These are phyloP conservation scores for Drosophila setifemur DNA, from an alignment of 1,140 invertebrate species.

Conservation along the genomic window DNA sequence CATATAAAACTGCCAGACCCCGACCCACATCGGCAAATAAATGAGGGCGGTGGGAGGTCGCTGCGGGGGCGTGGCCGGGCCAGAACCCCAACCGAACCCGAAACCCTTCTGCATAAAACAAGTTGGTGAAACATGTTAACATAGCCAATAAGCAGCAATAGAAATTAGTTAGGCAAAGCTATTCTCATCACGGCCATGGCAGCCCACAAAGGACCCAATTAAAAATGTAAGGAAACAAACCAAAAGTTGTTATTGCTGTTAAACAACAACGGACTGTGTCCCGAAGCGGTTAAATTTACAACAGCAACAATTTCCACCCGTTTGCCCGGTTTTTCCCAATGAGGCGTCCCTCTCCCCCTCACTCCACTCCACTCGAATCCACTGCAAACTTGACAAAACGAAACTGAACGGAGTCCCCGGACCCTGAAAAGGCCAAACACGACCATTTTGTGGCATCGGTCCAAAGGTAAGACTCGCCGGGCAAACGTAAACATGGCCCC, in stretches of 20 bases:
- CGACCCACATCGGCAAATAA: slow-evolving; percentile 11
- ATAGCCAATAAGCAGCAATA: slow-evolving; percentile 80
- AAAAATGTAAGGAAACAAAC: slow-evolving; percentile 81
- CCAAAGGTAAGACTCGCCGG: slow-evolving; percentile 58
- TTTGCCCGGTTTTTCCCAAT: neutral
- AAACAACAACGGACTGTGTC: slow-evolving; percentile 79
- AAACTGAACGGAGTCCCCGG: slow-evolving; percentile 21
- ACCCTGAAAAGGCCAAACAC: slow-evolving; percentile 56
- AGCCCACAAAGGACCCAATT: slow-evolving; percentile 80
- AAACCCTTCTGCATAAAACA: slow-evolving; percentile 69
- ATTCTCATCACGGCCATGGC: slow-evolving; percentile 69
- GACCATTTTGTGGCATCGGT: slow-evolving; percentile 75
- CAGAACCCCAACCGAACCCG: slow-evolving; percentile 1
- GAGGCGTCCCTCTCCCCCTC: slow-evolving; percentile 26
- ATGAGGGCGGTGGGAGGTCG: neutral
- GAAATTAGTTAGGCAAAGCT: slow-evolving; percentile 79
- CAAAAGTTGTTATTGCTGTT: slow-evolving; percentile 81
- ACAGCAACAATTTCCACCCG: slow-evolving; percentile 60
- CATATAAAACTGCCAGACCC: slow-evolving; percentile 65
- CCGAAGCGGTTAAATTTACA: slow-evolving; percentile 80
- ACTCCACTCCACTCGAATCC: neutral
- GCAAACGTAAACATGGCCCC: slow-evolving; percentile 60
- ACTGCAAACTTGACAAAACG: slow-evolving; percentile 35
- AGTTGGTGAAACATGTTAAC: slow-evolving; percentile 80
- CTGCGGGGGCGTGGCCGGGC: neutral